phyloP scores from a whole-genome alignment of 2,113 vertebrate genomes.

The Peucedramus taeniatus region DNA sequence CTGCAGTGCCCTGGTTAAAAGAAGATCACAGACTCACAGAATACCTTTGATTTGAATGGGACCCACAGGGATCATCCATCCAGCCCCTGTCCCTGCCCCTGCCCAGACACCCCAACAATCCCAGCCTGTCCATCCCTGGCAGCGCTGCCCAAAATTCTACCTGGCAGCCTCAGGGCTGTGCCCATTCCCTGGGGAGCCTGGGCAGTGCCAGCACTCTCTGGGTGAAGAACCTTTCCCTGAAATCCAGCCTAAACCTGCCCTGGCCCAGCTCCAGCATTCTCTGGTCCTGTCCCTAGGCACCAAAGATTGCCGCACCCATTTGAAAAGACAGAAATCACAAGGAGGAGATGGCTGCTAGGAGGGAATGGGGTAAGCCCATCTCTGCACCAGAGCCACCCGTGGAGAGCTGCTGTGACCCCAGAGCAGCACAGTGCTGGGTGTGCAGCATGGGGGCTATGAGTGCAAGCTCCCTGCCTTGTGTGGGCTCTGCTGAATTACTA shows the following conservation, averaged over 20 bases:
- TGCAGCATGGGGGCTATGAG: background rate
- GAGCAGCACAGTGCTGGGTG: background rate
- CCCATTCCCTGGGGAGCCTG: background rate
- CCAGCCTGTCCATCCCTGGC: background rate
- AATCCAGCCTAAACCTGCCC: accelerated
- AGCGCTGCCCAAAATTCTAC: accelerated
- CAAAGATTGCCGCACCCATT: background rate
- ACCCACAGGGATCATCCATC: accelerated
- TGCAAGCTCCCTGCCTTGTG: background rate
- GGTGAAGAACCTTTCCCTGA: background rate
- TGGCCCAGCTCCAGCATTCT: accelerated
- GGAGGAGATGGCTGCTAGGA: background rate
- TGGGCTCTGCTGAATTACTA: background rate
- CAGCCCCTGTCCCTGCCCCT: accelerated
- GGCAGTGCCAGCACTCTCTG: background rate
- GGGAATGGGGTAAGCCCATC: accelerated
- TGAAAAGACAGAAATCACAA: background rate
- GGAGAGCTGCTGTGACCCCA: too few species aligned
- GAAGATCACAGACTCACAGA: too few species aligned
- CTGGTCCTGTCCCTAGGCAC: background rate
- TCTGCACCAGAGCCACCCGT: background rate
- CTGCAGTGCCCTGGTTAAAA: background rate
- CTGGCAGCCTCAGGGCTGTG: background rate
- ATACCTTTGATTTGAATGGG: too few species aligned
- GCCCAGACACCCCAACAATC: background rate